Conservation (phyloP, 2,113 vertebrate genomes). For the Chaenocephalus aceratus region DNA sequence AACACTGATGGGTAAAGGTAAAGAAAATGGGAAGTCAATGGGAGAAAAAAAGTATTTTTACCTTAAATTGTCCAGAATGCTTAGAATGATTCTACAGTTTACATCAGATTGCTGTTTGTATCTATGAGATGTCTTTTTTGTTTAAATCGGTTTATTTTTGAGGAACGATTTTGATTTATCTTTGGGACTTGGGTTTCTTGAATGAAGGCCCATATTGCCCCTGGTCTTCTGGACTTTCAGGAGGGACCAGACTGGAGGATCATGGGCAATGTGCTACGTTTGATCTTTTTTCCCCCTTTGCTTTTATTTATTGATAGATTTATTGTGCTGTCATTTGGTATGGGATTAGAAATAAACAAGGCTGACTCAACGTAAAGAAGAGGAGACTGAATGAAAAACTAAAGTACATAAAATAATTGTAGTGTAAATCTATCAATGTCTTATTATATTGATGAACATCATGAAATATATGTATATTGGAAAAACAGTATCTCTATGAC, state of each 20-base stretch:
- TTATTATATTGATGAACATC: constrained; percentile 89
- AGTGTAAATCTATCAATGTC: constrained; percentile 89
- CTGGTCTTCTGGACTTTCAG: constrained; percentile 76
- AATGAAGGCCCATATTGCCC: constrained; percentile 67
- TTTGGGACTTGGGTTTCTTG: constrained; percentile 41
- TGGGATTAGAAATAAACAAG: constrained; percentile 76
- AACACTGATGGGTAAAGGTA: constrained; percentile 69
- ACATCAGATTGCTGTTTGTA: constrained; percentile 76
- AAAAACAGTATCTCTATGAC: constrained; percentile 81
- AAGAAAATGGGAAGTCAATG: constrained; percentile 50
- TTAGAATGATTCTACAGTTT: constrained; percentile 75
- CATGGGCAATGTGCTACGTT: constrained; percentile 73
- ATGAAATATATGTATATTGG: constrained; percentile 87
- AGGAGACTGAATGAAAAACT: constrained; percentile 80
- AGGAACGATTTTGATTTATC: constrained; percentile 54
- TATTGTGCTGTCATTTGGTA: constrained; percentile 78
- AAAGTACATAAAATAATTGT: constrained; percentile 87
- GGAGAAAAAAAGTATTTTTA: constrained; percentile 60
- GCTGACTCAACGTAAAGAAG: constrained; percentile 74
- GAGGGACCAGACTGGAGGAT: constrained; percentile 83
- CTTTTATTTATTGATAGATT: constrained; percentile 76
- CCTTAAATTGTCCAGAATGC: constrained; percentile 71
- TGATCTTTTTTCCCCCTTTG: constrained; percentile 32
- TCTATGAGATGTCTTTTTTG: constrained; percentile 72
- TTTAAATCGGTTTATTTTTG: constrained; percentile 74